Conservation (phyloP, 2,888 invertebrate genomes). For the Ectemnius cavifrons region DNA sequence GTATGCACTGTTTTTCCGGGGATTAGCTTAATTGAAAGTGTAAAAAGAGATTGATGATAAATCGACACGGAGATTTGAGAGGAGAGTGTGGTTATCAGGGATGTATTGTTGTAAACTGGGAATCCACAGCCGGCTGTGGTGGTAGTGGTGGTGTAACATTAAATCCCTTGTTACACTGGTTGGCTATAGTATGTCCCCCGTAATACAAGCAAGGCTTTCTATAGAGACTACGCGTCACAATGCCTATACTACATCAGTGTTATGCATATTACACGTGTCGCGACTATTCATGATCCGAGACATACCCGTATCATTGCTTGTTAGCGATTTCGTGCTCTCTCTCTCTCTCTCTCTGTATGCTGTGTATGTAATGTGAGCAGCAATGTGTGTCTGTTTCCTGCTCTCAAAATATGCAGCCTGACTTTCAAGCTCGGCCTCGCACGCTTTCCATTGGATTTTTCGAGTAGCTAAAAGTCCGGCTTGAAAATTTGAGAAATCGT, state of each 20-base stretch:
- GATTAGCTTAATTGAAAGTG: no score
- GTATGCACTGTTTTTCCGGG: no score
- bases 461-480: neutral
- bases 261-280: constrained; percentile 49
- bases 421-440: neutral
- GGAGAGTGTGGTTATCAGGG: constrained; percentile 3
- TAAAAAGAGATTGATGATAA: neutral
- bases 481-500: neutral
- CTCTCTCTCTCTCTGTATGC: constrained; percentile 16
- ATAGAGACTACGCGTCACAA: constrained; percentile 17
- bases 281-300: constrained; percentile 36
- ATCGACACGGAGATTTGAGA: neutral
- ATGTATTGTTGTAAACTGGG: constrained; percentile 11
- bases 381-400: neutral
- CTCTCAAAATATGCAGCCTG: neutral
- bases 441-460: neutral
- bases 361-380: neutral
- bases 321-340: constrained; percentile 27
- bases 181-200: constrained; percentile 16
- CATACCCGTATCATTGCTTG: constrained; percentile 24
- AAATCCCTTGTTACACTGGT: constrained; percentile 23
- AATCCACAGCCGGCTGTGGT: constrained; percentile 14
- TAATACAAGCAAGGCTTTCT: constrained; percentile 32
- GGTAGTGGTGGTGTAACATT: constrained; percentile 11
- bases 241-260: constrained; percentile 28